Evolutionary conservation across 2,113 vertebrate species (phyloP), one percentile per base, ranked within the genome.

Genomic region (Seriola aureovittata): DNA sequence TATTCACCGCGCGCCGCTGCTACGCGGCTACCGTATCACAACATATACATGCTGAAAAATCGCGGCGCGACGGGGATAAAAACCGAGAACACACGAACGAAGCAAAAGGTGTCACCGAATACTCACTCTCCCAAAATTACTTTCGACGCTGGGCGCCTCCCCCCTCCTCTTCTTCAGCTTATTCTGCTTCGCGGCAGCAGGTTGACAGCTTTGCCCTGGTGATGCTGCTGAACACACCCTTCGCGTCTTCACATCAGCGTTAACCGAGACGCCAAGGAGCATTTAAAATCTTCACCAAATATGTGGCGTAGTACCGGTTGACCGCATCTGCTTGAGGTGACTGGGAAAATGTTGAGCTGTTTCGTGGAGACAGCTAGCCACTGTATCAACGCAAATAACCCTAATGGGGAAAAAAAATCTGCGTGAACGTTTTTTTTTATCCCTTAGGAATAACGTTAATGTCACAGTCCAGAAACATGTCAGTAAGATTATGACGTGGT

Each of bases 261-360:
- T 23, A n/a, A 75, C 38, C 38, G 50, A 57, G 36, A 36, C 58
- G 40, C 60, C 7, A 25, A 55, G 21, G 25, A 59, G 21, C 52
- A 58, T 21, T 34, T 4, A 21, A n/a, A 48, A 17, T 16, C 55
- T 23, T 52, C 16, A 4, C 0, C 64, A 19, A 78, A 62, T 62
- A 92, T 91, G 90, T 82, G 84, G 81, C 76, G 84, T 17, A 78
- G 74, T 14, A 46, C 23, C 68, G 84, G 86, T 14, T 90, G 82
- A 91, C n/a, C 19, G 36, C 82, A 23, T 83, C 78, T 65, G 44
- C 40, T 65, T 21, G 29, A 91, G 90, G 92, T 92, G 85, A 81
- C 65, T 25, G 34, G 8, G 34, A 34, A 32, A 3, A 5, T 25
- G 32, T 57, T 19, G 29, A 46, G 50, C 38, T 48, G 71, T 63